These are phyloP conservation scores for Drosophila repletoides DNA, from an alignment of 1,140 invertebrate species.

Conservation along the genomic window DNA sequence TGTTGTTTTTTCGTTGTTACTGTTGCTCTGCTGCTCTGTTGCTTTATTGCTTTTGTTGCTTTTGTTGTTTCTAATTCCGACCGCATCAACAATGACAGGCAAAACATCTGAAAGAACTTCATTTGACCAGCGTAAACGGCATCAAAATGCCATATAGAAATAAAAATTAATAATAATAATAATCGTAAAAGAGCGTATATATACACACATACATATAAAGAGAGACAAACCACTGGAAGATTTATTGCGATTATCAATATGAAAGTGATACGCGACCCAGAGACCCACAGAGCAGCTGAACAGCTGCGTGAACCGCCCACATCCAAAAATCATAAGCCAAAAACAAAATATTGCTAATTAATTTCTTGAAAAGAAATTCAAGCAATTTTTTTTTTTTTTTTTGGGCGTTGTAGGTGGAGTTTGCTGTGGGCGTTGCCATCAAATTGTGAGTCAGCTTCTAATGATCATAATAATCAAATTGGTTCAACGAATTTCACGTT, in stretches of 20 bases:
- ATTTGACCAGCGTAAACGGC: slow-evolving; percentile 13
- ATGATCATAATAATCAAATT: slow-evolving; percentile 25
- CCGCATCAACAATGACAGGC: slow-evolving; percentile 34
- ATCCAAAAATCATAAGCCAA: slow-evolving; percentile 3
- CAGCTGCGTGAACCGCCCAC: slow-evolving; percentile 34
- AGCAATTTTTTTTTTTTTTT: no score
- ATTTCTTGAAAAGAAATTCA: slow-evolving; percentile 26
- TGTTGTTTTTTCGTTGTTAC: slow-evolving; percentile 5
- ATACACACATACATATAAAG: no score
- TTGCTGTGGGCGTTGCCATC: slow-evolving; percentile 9
- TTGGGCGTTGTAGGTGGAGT: no score
- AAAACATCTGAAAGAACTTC: slow-evolving; percentile 41
- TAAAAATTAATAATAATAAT: slow-evolving; percentile 65
- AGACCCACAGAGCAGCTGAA: slow-evolving; percentile 31
- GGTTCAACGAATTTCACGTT: slow-evolving; percentile 10
- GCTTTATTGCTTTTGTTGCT: no score
- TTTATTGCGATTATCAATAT: slow-evolving; percentile 75
- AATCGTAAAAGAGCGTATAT: no score
- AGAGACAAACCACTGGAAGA: slow-evolving; percentile 42
- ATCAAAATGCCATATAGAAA: slow-evolving; percentile 45
- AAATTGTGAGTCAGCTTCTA: slow-evolving; percentile 19
- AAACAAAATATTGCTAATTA: slow-evolving; percentile 58
- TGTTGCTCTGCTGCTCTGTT: no score
- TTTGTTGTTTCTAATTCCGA: slow-evolving; percentile 36
- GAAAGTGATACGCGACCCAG: slow-evolving; percentile 75